phyloP scores from a whole-genome alignment of 23 tunicate species.

The Ascidia mentula region DNA sequence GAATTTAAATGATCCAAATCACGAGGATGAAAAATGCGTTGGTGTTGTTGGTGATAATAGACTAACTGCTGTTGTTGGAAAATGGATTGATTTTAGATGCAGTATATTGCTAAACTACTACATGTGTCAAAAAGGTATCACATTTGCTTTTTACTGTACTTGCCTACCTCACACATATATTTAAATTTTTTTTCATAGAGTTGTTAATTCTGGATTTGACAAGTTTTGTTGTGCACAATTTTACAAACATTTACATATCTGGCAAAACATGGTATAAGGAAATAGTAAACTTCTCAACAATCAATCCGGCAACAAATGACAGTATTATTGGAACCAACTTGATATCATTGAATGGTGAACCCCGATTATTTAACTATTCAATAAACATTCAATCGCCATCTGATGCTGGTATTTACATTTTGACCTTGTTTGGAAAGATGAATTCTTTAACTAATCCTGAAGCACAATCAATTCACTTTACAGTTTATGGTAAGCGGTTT shows the following conservation, averaged over 20 bases:
- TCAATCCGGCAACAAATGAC: background rate
- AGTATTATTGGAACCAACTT: background rate
- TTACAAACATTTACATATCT: background rate
- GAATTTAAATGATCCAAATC: background rate
- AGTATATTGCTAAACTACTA: background rate
- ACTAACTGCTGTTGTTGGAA: background rate
- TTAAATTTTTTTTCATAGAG: background rate
- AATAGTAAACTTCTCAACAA: background rate
- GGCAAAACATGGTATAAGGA: background rate
- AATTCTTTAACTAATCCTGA: background rate
- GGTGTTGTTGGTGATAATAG: background rate
- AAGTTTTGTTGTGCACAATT: background rate
- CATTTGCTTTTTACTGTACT: background rate
- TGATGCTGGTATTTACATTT: background rate
- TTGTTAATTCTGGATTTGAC: background rate
- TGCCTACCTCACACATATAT: too few species aligned
- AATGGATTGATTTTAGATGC: background rate
- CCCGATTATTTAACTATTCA: background rate
- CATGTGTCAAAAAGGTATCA: slow-evolving; percentile 5
- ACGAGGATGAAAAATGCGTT: background rate
- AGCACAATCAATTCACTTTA: background rate
- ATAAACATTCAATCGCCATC: background rate
- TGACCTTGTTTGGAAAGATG: background rate
- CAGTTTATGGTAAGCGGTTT: background rate
- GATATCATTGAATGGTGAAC: background rate